These are phyloP conservation scores for Rhamphomyia laevipes DNA, from an alignment of 2,888 invertebrate genomes.

Conservation along the genomic window DNA sequence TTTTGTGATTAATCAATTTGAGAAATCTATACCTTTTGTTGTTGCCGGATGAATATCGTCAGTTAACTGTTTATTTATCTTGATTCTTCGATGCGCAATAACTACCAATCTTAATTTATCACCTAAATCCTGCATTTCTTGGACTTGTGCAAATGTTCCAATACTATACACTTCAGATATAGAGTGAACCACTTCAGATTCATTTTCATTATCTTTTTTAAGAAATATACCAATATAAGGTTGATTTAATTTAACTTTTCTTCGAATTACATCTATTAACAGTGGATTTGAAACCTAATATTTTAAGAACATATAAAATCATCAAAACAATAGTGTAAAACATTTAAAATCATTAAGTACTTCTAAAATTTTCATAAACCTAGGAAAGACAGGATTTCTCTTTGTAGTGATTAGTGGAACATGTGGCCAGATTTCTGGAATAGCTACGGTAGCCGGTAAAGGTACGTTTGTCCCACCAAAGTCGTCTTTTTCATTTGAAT, in stretches of 20 bases:
- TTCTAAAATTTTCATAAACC: constrained; percentile 96
- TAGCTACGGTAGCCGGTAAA: constrained; percentile 77
- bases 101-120: constrained; percentile 82
- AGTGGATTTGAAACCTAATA: constrained; percentile 71
- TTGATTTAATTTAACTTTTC: constrained; percentile 90
- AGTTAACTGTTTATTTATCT: constrained; percentile 64
- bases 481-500: too few relatives aligned
- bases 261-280: constrained; percentile 76
- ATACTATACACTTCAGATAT: constrained; percentile 78
- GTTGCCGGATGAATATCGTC: constrained; percentile 56
- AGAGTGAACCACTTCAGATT: constrained; percentile 70
- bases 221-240: constrained; percentile 97
- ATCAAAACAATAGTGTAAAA: neutral
- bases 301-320: neutral
- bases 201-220: constrained; percentile 81
- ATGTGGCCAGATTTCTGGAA: constrained; percentile 94
- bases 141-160: constrained; percentile 96
- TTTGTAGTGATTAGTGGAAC: constrained; percentile 90
- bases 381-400: constrained; percentile 93
- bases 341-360: constrained; percentile 40
- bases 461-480: constrained; percentile 19
- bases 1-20: too few relatives aligned
- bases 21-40: too few relatives aligned
- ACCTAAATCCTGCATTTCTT: constrained; percentile 92
- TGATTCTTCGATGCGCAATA: constrained; percentile 85